phyloP scores from a whole-genome alignment of 2,888 invertebrate species.

The Drosophila cognata region DNA sequence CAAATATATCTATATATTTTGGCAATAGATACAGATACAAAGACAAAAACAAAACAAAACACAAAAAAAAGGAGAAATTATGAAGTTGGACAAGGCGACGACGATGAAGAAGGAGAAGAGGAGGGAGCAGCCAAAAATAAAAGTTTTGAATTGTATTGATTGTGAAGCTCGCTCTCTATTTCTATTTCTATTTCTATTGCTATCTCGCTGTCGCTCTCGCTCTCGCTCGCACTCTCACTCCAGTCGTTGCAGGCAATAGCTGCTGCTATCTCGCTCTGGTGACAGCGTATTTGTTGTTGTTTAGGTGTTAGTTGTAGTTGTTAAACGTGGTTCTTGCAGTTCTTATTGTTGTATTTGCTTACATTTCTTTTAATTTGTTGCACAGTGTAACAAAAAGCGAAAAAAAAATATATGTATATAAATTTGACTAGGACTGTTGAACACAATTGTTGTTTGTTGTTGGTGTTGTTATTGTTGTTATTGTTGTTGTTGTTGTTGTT shows the following conservation, averaged over 20 bases:
- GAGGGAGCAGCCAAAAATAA: slow-evolving; percentile 1
- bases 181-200: slow-evolving; percentile 23
- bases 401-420: slow-evolving; percentile 33
- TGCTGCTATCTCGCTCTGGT: slow-evolving; percentile 45
- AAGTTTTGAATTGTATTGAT: slow-evolving; percentile 57
- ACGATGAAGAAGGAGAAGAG: neutral
- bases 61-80: neutral
- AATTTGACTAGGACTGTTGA: slow-evolving; percentile 46
- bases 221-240: slow-evolving; percentile 27
- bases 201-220: slow-evolving; percentile 9
- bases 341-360: slow-evolving; percentile 24
- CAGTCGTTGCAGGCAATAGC: slow-evolving; percentile 16
- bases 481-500: slow-evolving; percentile 21
- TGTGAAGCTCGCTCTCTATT: slow-evolving; percentile 50
- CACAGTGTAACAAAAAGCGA: slow-evolving; percentile 42
- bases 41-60: slow-evolving; percentile 19
- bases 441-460: slow-evolving; percentile 42
- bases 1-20: slow-evolving; percentile 15
- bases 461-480: slow-evolving; percentile 9
- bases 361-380: slow-evolving; percentile 13
- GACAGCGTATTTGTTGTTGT: slow-evolving; percentile 19
- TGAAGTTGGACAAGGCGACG: too few relatives aligned
- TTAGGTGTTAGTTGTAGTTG: slow-evolving; percentile 18
- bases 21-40: slow-evolving; percentile 24
- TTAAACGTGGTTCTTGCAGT: slow-evolving; percentile 7